Base-by-base conservation (phyloP, 2,888 invertebrate genomes). In the Rhingia campestris region DNA sequence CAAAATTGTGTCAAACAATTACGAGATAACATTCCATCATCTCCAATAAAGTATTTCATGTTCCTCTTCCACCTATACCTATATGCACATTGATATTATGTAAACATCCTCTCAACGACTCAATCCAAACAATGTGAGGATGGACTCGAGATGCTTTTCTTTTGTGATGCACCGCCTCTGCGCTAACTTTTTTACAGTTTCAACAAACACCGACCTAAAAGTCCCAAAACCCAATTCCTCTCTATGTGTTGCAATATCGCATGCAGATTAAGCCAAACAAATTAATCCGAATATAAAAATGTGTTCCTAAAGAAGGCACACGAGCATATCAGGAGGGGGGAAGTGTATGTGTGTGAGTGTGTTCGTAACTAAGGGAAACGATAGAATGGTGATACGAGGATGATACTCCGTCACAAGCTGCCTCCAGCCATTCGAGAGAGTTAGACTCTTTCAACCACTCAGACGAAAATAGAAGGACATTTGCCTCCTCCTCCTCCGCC, bases 381-480 rank as follows among this genome's bases (percentile, higher is more conserved):
- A 54, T 30, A 54, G 32, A 22, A 56, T 59, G 43, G 22, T 32
- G n/a, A 32, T 33, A 32, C 32, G 61, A 54, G 35, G 43, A 47
- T 41, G 49, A 66, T 58, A 35, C 77, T 72, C 41, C 41, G 58
- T 66, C 64, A 59, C 33, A 61, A 61, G 41, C 59, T 51, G 59
- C 73, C 73, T 67, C 45, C 45, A 54, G 79, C 67, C 22, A 30
- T 67, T 74, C 41, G 32, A 79, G 51, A 39, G 72, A 49, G 56
- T 56, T 72, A 72, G 70, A 41, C 77, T 64, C 79, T 70, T 76
- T 81, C 70, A 64, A 35, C 53, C 67, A 73, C 63, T 84, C 82
- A 74, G 73, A 76, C 77, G 59, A 77, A 81, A 77, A 81, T 81
- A 84, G 69, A 84, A 79, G 74, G 79, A 74, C 69, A 84, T 66